Percentiles rank a stretch among this genome's conserved stretches.
Evolutionary conservation across 30 jellyfish, hydroid and myxozoan species (phyloP).

Genomic region (Morbakka virulenta): DNA sequence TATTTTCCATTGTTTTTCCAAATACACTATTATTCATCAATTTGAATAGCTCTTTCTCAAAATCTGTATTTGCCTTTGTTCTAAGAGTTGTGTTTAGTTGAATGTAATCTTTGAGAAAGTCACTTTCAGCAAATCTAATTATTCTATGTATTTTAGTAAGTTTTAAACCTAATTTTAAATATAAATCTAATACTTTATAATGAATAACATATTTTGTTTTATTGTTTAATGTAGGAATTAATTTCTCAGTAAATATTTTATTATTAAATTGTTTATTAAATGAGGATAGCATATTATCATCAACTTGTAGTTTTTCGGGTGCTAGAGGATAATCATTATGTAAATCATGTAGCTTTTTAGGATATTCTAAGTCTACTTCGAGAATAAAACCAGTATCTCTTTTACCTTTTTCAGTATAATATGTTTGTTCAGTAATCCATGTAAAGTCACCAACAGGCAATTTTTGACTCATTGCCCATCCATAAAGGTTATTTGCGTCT

Average conservation of each 20-base stretch:
- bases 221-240: conserved; percentile 51
- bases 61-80: conserved; percentile 26
- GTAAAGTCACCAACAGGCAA: conserved; percentile 55
- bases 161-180: conserved; percentile 18
- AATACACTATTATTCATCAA: conserved; percentile 58
- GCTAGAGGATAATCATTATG: too few relatives aligned
- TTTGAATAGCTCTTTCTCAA: conserved; percentile 61
- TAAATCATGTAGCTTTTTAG: too few relatives aligned
- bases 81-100: conserved; percentile 45
- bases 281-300: conserved; percentile 26
- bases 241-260: too few relatives aligned
- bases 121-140: conserved; percentile 30
- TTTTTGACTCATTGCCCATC: conserved; percentile 76
- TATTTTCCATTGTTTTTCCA: too few relatives aligned
- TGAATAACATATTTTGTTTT: conserved; percentile 51
- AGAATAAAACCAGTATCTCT: conserved; percentile 40
- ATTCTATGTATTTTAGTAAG: conserved; percentile 42
- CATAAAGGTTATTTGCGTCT: conserved; percentile 73
- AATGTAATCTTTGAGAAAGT: conserved; percentile 41
- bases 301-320: conserved; percentile 31
- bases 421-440: conserved; percentile 28
- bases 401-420: conserved; percentile 1
- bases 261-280: background rate
- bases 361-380: too few relatives aligned
- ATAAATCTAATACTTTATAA: conserved; percentile 28